Evolutionary conservation across 2,797 vertebrate species (phyloP), one percentile per base, ranked within the genome.

Genomic region (Liparis tanakae): DNA sequence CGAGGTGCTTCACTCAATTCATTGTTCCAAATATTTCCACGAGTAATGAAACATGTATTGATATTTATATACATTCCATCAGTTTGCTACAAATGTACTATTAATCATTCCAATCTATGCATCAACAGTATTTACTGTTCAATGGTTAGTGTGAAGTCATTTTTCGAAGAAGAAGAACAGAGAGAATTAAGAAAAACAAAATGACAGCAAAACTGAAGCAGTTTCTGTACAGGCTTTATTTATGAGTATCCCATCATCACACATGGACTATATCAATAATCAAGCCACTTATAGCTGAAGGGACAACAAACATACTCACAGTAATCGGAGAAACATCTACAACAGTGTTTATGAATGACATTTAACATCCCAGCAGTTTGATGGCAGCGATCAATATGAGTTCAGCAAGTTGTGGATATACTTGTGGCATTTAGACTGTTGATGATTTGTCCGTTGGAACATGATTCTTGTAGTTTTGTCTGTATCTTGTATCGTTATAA

Each of bases 161-260:
- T 43, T 58, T 22, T 63, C 10, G 18, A 43, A n/a, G 44, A 63
- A n/a, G 14, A 1, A 62, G 1, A 30, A 30, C 25, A 30, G 25
- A 13, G n/a, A 60, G 14, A 57, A 37, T 41, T 5, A 68, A 33
- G 51, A 51, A 17, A 5, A 73, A 83, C 3, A 61, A 75, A 56
- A 34, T 12, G 0, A 0, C 12, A 60, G 10, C 1, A 50, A 62
- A 44, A 58, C 4, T 2, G 64, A 54, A 70, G 18, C 43, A 61
- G 55, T 54, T 71, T 71, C 48, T 74, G 70, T 56, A 63, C 71
- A 80, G 18, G 10, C 57, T 89, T 91, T 91, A 89, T 89, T 91
- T 46, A 57, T 75, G 55, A 83, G 25, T 72, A 68, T 17, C 4
- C 22, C 66, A 69, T 33, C 5, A 55, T 39, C 57, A 74, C n/a